Conservation (phyloP, 2,888 invertebrate species). For the Sesamia inferens region DNA sequence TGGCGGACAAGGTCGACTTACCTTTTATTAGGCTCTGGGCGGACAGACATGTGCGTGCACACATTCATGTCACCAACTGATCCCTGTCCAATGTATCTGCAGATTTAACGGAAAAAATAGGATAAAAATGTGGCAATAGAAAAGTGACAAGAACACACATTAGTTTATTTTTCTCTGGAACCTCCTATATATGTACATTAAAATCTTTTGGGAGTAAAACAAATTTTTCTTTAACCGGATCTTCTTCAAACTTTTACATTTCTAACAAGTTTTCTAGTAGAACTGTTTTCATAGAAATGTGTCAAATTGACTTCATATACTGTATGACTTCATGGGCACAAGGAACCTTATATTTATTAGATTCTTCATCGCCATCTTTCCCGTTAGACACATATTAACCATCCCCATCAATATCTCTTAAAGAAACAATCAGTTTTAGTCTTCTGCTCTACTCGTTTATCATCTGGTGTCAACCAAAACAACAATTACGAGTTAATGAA, state of each 20-base stretch:
- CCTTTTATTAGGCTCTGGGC: too few species aligned
- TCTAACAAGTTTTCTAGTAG: not conserved
- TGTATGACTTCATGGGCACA: not conserved
- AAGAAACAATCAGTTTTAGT: slow-evolving; percentile 13
- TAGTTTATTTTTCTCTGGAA: not conserved
- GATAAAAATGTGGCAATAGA: not conserved
- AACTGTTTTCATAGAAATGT: not conserved
- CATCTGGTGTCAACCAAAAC: slow-evolving; percentile 72
- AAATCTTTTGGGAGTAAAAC: too few species aligned
- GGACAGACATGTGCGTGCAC: too few species aligned
- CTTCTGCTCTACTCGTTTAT: slow-evolving; percentile 38
- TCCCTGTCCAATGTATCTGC: too few species aligned
- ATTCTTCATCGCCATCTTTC: not conserved
- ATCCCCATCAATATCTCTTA: not conserved
- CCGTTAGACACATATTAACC: not conserved
- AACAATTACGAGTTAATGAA: slow-evolving; percentile 75
- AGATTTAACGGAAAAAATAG: not conserved
- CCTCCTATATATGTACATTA: not conserved
- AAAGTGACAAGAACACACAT: not conserved
- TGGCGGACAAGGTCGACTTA: too few species aligned
- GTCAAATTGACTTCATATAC: too few species aligned
- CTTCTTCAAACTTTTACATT: not conserved
- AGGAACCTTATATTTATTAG: not conserved
- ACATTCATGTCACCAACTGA: too few species aligned
- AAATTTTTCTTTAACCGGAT: not conserved